Base-by-base conservation (phyloP, 2,888 invertebrate species). In the Lypha dubia region DNA sequence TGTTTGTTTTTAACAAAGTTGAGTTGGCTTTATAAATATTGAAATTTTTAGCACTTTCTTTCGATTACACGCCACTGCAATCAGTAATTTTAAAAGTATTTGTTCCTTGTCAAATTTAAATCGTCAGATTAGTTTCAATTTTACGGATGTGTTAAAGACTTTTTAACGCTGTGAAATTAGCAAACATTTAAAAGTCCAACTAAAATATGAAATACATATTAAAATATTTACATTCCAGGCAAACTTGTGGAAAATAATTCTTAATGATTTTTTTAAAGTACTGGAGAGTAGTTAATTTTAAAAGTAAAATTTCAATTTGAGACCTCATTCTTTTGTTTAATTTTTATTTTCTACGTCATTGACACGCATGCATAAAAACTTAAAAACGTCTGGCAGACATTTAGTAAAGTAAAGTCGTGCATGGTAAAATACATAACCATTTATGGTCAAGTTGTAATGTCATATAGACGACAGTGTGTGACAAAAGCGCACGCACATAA, bases 361-460 rank as follows among this genome's bases (percentile, higher is more conserved):
- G 38, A 24, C 74, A 68, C 46, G 81, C 68, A 63, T 24, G 35
- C 53, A 46, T 11, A 65, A 22, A 44, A 67, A 70, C 51, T 81
- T 63, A 24, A 51, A 74, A 74, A 28, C 28, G 81, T 70, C 63
- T 81, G 75, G 63, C n/a, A 75, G 80, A 58, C 67, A 51, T 73
- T 67, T 51, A 38, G 28, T 73, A 68, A 53, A 38, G 28, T 73
- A 68, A 53, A 65, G 3, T 56, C 11, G 17, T 67, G 9, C 22
- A n/a, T 32, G 35, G 22, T 49, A 65, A 56, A 17, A 63, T 17
- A 71, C 17, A 35, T 9, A 63, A 38, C 44, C 75, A 70, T 63
- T 75, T 68, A 62, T 75, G 74, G 74, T 81, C 80, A 75, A 75
- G 73, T 67, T 74, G 51, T 28, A 70, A n/a, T 44, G 28, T 28